These are phyloP conservation scores for Alexandromys oeconomus DNA, from an alignment of 2,797 vertebrate species.

Conservation along the genomic window DNA sequence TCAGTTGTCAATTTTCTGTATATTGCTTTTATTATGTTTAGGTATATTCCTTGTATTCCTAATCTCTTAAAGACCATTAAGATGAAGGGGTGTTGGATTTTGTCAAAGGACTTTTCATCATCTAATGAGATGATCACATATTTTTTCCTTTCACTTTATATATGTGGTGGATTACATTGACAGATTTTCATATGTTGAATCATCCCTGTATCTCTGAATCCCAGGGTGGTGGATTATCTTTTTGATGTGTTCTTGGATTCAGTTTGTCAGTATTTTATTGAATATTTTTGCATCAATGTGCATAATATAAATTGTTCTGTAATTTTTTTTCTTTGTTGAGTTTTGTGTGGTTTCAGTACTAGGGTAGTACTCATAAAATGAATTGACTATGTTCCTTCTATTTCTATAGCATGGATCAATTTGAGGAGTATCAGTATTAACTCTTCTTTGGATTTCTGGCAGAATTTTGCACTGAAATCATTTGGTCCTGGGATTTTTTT, in stretches of 20 bases:
- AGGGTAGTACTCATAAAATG: background rate
- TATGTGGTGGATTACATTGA: background rate
- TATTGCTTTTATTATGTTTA: no score
- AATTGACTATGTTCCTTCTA: no score
- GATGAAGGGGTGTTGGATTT: no score
- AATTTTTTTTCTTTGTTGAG: background rate
- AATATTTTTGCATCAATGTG: background rate
- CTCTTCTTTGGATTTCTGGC: background rate
- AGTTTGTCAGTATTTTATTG: background rate
- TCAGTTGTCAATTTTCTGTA: background rate
- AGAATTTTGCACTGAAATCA: background rate
- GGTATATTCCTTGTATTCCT: no score
- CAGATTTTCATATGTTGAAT: background rate
- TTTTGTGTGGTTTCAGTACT: background rate
- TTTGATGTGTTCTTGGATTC: background rate
- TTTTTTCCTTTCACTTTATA: background rate
- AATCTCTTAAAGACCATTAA: no score
- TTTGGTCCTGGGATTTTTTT: background rate
- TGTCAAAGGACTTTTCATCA: no score
- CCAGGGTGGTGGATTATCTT: background rate
- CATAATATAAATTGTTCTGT: background rate
- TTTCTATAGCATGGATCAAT: background rate
- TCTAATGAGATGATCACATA: background rate
- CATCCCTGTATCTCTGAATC: background rate
- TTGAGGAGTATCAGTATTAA: background rate